Evolutionary conservation across 1,140 invertebrate species (phyloP), one percentile per base, ranked within the genome.

Genomic region (Elymnias hypermnestra): DNA sequence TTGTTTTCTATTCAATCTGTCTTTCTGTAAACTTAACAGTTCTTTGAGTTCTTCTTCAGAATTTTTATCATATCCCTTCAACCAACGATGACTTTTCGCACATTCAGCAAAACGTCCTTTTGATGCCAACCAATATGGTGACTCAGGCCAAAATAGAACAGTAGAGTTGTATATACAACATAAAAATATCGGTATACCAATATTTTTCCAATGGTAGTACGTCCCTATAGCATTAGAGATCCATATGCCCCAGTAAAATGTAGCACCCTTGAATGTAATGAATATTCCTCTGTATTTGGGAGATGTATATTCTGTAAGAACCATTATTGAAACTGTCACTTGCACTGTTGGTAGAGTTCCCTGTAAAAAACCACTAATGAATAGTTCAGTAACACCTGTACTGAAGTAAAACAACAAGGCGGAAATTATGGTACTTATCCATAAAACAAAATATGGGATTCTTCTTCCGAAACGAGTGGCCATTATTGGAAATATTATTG

Each of bases 261-360:
- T 53, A 5, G 68, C 59, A 5, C 51, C 41, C 54, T 61, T 68
- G 0, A 68, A 14, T 1, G 57, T 53, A 15, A 72, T 37, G 10
- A 68, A 60, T 9, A 68, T 22, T 5, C 65, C 68, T 23, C 68
- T 52, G 29, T 66, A 60, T 37, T 45, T 51, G 1, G 64, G 59
- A 7, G 57, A 58, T 3, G 56, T 60, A 15, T 62, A 72, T 43
- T 72, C 68, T 5, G 58, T 47, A 8, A 69, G 2, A 3, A 61
- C 35, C 21, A 69, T 41, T 8, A 61, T n/a, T 9, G 57, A 50
- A 0, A 65, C 19, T 19, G 51, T 43, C 0, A 54, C 22, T 13
- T 48, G 43, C 2, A 33, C 33, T 0, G 63, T 54, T 3, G 31
- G 28, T 1, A 53, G 41, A 4, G 42, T 22, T 21, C 62, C 62